phyloP scores from a whole-genome alignment of 2,797 vertebrate genomes.

The Lutjanus campechanus region DNA sequence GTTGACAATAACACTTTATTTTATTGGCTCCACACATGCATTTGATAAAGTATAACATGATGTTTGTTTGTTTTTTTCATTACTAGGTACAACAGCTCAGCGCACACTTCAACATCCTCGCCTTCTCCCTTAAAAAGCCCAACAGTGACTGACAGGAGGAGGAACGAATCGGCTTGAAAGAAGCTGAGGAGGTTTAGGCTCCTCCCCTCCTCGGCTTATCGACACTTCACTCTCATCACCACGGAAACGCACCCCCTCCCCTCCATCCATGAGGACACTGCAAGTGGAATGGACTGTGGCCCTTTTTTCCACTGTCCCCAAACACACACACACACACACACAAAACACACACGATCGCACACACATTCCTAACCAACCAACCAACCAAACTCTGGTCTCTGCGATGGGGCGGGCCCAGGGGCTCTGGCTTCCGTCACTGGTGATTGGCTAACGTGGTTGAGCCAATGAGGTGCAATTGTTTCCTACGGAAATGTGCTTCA shows the following conservation, averaged over 20 bases:
- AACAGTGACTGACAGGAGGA: conserved; percentile 96
- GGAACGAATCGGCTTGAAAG: conserved; percentile 89
- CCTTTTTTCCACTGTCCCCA: conserved; percentile 36
- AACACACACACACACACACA: conserved; percentile 25
- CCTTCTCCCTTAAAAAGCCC: conserved; percentile 95
- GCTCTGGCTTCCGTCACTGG: conserved; percentile 72
- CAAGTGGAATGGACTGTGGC: conserved; percentile 66
- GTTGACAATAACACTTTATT: not conserved
- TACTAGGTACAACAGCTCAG: conserved; percentile 95
- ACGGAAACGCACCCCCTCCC: conserved; percentile 77
- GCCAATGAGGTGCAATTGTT: conserved; percentile 86
- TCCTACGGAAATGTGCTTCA: conserved; percentile 89
- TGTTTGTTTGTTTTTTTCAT: not conserved
- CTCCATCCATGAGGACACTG: conserved; percentile 61
- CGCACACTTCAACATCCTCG: conserved; percentile 93
- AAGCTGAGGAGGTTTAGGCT: conserved; percentile 89
- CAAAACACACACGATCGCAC: conserved; percentile 22
- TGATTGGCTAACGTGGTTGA: conserved; percentile 74
- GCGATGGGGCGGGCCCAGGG: conserved; percentile 46
- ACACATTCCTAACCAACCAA: conserved; percentile 41
- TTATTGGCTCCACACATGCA: not conserved
- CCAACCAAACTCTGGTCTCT: conserved; percentile 35
- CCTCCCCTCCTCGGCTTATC: conserved; percentile 77
- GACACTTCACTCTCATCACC: conserved; percentile 91
- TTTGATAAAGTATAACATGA: not conserved